phyloP scores from a whole-genome alignment of 2,113 vertebrate genomes.

The Lycaon pictus region DNA sequence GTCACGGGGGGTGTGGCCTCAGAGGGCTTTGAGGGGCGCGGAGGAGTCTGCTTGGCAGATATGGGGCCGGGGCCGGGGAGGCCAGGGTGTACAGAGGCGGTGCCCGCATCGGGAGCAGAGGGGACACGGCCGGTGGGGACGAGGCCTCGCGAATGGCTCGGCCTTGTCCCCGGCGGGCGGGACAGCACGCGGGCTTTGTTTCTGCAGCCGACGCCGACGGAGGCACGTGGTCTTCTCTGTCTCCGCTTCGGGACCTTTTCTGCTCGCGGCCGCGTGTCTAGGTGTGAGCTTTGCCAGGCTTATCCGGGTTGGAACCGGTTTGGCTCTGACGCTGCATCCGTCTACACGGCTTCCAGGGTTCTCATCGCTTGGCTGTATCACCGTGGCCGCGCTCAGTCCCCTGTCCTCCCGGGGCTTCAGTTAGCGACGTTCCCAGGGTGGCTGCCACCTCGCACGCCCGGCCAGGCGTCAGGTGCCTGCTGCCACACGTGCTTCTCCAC shows the following conservation, averaged over 20 bases:
- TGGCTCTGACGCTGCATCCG: not conserved
- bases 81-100: too few species aligned
- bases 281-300: not conserved
- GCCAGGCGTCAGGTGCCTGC: not conserved
- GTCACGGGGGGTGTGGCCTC: accelerated
- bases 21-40: not conserved
- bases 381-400: too few species aligned
- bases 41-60: not conserved
- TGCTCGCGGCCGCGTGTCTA: not conserved
- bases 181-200: not conserved
- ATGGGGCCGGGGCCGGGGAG: accelerated
- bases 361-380: too few species aligned
- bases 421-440: not conserved
- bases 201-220: not conserved
- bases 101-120: not conserved
- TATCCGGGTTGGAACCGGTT: not conserved
- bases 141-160: not conserved
- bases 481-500: accelerated
- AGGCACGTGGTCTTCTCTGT: too few species aligned
- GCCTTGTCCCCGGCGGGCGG: accelerated
- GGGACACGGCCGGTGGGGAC: not conserved
- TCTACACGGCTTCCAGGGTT: not conserved
- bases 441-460: not conserved
- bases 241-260: not conserved
- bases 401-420: not conserved